These are phyloP conservation scores for Lytechinus variegatus DNA, from an alignment of 35 echinoderm and acorn worm genomes.

Conservation along the genomic window DNA sequence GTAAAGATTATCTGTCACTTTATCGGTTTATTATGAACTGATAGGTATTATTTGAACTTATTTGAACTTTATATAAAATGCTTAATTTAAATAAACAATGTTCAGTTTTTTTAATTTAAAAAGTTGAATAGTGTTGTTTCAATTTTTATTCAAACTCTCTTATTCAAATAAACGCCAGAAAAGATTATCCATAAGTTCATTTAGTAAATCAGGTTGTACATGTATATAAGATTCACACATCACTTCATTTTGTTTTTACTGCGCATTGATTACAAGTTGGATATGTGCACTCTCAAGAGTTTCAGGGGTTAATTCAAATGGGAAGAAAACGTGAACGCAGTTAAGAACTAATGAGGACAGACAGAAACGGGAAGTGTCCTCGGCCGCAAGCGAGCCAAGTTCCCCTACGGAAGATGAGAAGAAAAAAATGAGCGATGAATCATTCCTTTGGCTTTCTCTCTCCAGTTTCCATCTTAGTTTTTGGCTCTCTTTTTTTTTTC, in stretches of 20 bases:
- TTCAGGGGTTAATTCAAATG: not conserved
- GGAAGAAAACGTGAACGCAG: not conserved
- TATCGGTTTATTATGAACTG: too few relatives aligned
- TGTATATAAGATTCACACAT: too few relatives aligned
- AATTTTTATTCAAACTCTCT: too few relatives aligned
- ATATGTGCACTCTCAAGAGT: not conserved
- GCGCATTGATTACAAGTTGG: not conserved
- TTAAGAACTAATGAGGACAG: not conserved
- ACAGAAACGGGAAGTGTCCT: not conserved
- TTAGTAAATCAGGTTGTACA: too few relatives aligned
- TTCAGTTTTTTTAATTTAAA: too few relatives aligned
- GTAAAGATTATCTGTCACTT: too few relatives aligned
- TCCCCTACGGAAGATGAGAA: not conserved
- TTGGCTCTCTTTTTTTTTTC: not conserved
- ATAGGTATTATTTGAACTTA: too few relatives aligned
- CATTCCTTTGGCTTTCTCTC: not conserved
- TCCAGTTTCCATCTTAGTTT: not conserved
- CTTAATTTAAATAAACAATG: too few relatives aligned
- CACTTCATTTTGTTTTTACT: not conserved
- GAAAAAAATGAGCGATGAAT: conserved; percentile 2
- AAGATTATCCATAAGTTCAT: too few relatives aligned
- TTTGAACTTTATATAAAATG: too few relatives aligned
- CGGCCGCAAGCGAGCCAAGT: not conserved
- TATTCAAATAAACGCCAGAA: too few relatives aligned
- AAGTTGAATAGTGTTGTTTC: too few relatives aligned